A percentile compares a stretch with the other conserved stretches of the same genome.
Evolutionary conservation across 1,140 invertebrate species (phyloP).

Genomic region (Rhopalosiphum padi): DNA sequence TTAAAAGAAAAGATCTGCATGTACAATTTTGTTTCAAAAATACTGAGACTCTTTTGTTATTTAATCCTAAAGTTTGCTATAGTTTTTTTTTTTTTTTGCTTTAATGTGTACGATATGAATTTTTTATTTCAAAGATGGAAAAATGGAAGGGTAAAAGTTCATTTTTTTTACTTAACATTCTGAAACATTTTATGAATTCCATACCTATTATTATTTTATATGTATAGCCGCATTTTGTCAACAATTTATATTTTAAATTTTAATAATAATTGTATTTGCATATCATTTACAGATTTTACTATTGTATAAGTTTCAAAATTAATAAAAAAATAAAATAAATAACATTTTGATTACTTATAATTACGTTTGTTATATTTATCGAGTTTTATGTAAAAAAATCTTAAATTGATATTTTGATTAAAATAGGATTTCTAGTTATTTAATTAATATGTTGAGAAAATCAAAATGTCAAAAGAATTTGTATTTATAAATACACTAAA

Average conservation of each 20-base stretch:
- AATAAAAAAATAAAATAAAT: no score
- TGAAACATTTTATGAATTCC: background rate
- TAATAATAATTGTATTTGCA: background rate
- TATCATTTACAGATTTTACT: background rate
- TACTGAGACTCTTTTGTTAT: background rate
- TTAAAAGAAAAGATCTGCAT: background rate
- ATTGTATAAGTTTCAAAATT: no score
- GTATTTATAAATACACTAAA: no score
- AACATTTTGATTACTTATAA: background rate
- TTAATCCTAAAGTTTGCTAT: background rate
- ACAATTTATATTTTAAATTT: background rate
- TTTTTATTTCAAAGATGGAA: background rate
- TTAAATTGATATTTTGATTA: background rate
- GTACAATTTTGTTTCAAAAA: background rate
- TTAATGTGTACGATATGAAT: background rate
- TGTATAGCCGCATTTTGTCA: background rate
- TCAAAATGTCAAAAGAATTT: no score
- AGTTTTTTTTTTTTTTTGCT: background rate
- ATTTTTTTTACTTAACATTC: background rate
- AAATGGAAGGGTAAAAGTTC: background rate
- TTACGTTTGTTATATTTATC: background rate
- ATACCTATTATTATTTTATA: background rate
- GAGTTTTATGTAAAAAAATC: no score
- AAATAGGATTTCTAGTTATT: no score
- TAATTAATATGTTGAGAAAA: no score